Evolutionary conservation across 2,113 vertebrate species (phyloP).

Genomic region (Choloepus hoffmanni): DNA sequence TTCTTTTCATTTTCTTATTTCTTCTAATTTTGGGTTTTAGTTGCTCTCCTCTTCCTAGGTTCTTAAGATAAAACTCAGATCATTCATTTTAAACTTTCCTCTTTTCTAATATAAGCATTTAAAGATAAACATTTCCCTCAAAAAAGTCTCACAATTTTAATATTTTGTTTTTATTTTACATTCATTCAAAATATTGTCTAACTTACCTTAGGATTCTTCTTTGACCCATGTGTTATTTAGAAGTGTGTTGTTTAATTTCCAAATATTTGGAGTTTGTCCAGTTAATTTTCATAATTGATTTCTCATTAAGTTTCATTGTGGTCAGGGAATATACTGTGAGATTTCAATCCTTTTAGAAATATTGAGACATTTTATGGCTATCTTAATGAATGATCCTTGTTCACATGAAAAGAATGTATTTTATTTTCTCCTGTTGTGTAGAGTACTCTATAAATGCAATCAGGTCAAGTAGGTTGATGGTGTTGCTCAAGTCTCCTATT

Average conservation of each 20-base stretch:
- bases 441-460: not conserved
- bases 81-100: not conserved
- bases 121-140: not conserved
- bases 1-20: not conserved
- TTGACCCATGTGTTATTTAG: not conserved
- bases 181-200: not conserved
- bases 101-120: slow-evolving; percentile 1
- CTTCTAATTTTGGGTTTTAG: not conserved
- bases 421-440: not conserved
- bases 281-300: slow-evolving; percentile 4
- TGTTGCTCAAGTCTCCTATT: not conserved
- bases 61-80: not conserved
- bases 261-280: slow-evolving; percentile 40
- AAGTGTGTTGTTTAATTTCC: not conserved
- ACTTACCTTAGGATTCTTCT: not conserved
- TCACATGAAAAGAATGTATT: not conserved
- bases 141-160: not conserved
- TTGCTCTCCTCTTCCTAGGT: not conserved
- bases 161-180: slow-evolving; percentile 12
- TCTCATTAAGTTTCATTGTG: slow-evolving; percentile 23
- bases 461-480: not conserved
- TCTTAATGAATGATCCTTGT: not conserved
- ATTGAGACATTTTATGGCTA: not conserved
- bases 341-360: not conserved
- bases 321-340: not conserved